Conservation (phyloP, 37 sponge, comb jelly and placozoan genomes). For the Eunapius fragilis region DNA sequence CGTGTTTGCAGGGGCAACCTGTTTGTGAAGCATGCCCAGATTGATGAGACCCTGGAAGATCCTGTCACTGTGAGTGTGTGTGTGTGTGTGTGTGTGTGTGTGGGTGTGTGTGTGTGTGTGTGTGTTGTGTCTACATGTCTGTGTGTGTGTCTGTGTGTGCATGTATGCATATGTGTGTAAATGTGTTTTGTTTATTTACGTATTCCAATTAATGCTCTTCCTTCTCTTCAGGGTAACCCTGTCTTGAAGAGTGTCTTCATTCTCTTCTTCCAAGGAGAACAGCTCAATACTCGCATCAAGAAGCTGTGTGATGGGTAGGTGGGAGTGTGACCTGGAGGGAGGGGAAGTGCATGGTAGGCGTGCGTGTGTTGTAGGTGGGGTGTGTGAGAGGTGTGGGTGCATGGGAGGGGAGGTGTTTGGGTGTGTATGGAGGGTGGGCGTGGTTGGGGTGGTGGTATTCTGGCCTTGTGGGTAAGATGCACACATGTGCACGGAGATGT, state of each 20-base stretch:
- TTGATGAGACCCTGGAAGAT: constrained; percentile 84
- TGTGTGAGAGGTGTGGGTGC: neutral
- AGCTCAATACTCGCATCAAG: constrained; percentile 87
- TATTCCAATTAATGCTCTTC: neutral
- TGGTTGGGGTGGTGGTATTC: too few species aligned
- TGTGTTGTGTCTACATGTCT: neutral
- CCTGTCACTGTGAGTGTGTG: constrained; percentile 71
- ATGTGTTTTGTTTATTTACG: neutral
- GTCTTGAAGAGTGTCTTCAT: constrained; percentile 94
- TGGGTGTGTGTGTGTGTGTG: neutral
- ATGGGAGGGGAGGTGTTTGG: too few species aligned
- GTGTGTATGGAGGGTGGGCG: too few species aligned
- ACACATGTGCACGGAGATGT: too few species aligned
- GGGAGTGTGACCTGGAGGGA: neutral
- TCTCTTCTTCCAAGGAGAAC: constrained; percentile 99
- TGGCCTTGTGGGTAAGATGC: too few species aligned
- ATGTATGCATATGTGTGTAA: neutral
- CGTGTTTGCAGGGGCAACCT: constrained; percentile 98
- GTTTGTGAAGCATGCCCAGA: constrained; percentile 88
- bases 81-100: neutral
- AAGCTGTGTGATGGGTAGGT: constrained; percentile 99
- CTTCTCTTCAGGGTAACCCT: constrained; percentile 63
- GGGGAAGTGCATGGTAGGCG: neutral
- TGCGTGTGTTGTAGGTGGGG: neutral
- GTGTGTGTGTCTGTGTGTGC: neutral